phyloP scores from a whole-genome alignment of 2,797 vertebrate genomes.

The Cossypha dichroa region DNA sequence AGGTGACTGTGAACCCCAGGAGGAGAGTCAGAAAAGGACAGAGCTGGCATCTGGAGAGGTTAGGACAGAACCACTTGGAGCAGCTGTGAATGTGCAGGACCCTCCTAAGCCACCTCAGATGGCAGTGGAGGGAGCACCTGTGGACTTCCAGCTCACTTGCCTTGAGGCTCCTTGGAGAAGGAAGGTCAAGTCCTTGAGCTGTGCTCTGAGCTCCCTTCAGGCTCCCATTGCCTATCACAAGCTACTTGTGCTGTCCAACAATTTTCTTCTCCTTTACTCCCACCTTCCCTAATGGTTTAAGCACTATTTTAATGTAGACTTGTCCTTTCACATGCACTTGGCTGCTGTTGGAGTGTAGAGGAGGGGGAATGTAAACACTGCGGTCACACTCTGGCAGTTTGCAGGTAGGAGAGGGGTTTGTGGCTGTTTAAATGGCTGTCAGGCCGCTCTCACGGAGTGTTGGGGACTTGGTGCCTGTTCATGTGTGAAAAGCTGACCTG shows the following conservation, averaged over 20 bases:
- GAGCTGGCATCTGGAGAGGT: background rate
- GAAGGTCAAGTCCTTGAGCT: background rate
- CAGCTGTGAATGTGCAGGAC: slow-evolving; percentile 57
- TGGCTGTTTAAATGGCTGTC: background rate
- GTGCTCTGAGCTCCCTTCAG: background rate
- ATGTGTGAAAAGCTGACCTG: background rate
- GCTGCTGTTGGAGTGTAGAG: background rate
- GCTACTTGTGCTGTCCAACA: background rate
- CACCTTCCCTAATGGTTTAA: slow-evolving; percentile 17
- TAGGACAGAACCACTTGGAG: slow-evolving; percentile 11
- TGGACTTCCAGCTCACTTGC: background rate
- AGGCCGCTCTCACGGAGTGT: background rate
- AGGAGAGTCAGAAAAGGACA: background rate
- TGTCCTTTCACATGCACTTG: slow-evolving; percentile 28
- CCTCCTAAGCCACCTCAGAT: background rate
- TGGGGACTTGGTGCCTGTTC: background rate
- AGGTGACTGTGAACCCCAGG: slow-evolving; percentile 25
- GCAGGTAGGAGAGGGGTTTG: background rate
- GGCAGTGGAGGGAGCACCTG: background rate
- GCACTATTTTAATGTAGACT: slow-evolving; percentile 30
- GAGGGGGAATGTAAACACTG: background rate
- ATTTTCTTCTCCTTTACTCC: background rate
- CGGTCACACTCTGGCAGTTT: background rate
- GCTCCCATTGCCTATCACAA: background rate
- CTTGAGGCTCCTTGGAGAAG: background rate